Conservation (phyloP, 2,797 vertebrate species). For the Cetoscarus ocellatus region DNA sequence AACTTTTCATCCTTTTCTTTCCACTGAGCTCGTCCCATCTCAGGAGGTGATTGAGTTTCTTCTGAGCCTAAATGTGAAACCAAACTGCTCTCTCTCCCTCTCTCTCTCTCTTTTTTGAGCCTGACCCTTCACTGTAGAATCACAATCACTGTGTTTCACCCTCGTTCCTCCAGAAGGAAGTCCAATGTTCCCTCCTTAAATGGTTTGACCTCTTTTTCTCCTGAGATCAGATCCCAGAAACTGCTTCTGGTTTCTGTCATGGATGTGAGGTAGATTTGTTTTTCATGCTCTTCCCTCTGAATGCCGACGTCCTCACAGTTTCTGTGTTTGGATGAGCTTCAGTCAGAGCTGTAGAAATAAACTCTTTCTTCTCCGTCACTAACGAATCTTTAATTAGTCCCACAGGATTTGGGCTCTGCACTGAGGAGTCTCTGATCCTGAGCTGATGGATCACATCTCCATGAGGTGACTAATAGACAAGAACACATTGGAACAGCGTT, state of each 20-base stretch:
- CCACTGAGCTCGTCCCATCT: slow-evolving; percentile 46
- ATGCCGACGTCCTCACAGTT: background rate
- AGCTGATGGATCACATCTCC: slow-evolving; percentile 18
- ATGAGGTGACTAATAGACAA: slow-evolving; percentile 30
- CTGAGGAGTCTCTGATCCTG: background rate
- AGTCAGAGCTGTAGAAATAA: slow-evolving; percentile 7
- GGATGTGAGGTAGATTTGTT: background rate
- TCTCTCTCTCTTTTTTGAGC: background rate
- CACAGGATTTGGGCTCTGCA: slow-evolving; percentile 5
- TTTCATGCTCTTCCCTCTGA: slow-evolving; percentile 10
- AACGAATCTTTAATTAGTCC: slow-evolving; percentile 34
- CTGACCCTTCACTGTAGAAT: slow-evolving; percentile 57
- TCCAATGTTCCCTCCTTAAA: slow-evolving; percentile 64
- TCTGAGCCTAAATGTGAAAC: slow-evolving; percentile 58
- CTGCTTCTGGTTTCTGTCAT: slow-evolving; percentile 19
- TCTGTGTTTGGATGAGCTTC: slow-evolving; percentile 4
- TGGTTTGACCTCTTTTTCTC: slow-evolving; percentile 67
- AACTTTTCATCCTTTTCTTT: slow-evolving; percentile 51
- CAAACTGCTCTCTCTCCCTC: slow-evolving; percentile 12
- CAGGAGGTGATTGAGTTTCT: slow-evolving; percentile 62
- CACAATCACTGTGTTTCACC: slow-evolving; percentile 54
- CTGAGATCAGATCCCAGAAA: slow-evolving; percentile 54
- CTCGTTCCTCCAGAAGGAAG: slow-evolving; percentile 57
- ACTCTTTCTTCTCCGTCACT: slow-evolving; percentile 15
- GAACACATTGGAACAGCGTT: slow-evolving; percentile 22